Conservation (phyloP, 2,113 vertebrate genomes). For the Eulacestoma nigropectus region DNA sequence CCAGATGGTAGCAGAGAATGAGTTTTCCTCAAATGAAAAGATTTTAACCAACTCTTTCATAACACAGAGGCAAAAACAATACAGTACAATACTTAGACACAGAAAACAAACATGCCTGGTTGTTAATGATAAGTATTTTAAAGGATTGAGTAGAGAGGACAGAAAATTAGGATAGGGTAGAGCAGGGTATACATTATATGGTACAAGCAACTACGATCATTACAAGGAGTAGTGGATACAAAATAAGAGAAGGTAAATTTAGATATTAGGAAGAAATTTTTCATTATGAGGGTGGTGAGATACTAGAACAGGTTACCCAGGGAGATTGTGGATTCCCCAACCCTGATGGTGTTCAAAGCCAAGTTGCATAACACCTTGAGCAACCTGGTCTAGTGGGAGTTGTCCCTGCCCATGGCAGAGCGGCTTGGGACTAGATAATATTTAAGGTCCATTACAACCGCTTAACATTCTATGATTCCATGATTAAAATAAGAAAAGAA, state of each 20-base stretch:
- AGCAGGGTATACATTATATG: background rate
- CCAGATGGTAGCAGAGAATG: background rate
- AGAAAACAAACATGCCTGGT: background rate
- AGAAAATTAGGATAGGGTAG: background rate
- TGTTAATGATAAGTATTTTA: background rate
- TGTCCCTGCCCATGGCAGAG: background rate
- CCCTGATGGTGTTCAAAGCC: background rate
- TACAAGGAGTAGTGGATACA: background rate
- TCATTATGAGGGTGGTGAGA: background rate
- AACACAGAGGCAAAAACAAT: background rate
- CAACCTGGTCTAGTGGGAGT: background rate
- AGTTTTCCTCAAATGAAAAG: background rate
- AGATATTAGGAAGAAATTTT: background rate
- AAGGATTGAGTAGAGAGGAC: background rate
- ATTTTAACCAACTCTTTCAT: background rate
- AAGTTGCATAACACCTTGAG: background rate
- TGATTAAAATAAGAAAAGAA: background rate
- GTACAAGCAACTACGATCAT: background rate
- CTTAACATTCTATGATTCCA: background rate
- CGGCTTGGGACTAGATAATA: background rate
- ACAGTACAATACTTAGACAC: background rate
- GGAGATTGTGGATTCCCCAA: background rate
- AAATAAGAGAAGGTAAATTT: background rate
- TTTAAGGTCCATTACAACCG: background rate
- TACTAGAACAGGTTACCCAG: background rate